A percentile compares a stretch with the other conserved stretches of the same genome.
Conservation (phyloP, 2,797 vertebrate genomes). For the Sebastes ruberrimus region DNA sequence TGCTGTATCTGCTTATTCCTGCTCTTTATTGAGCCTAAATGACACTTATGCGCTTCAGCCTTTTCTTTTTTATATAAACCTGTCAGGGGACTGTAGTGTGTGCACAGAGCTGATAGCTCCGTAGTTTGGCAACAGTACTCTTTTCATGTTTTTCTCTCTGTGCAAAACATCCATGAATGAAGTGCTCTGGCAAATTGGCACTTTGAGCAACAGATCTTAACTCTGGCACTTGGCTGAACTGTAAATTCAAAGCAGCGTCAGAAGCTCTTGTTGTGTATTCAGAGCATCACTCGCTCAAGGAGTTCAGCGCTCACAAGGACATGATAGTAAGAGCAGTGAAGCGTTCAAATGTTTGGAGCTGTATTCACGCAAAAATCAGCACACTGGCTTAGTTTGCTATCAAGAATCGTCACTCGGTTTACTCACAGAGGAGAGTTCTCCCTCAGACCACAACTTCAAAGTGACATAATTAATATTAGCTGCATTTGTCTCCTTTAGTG, state of each 20-base stretch:
- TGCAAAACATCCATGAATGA: not conserved
- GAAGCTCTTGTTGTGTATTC: not conserved
- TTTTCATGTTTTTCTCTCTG: constrained; percentile 1
- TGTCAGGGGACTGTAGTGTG: not conserved
- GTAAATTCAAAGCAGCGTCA: constrained; percentile 13
- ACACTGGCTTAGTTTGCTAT: not conserved
- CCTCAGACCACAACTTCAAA: not conserved
- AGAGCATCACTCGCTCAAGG: not conserved
- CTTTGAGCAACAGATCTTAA: not conserved
- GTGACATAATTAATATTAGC: not conserved
- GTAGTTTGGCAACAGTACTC: not conserved
- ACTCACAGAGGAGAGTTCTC: not conserved
- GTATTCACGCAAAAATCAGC: not conserved
- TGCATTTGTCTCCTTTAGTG: not conserved
- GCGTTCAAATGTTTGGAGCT: not conserved
- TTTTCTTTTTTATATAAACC: not conserved
- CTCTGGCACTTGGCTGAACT: not conserved
- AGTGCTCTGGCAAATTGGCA: not conserved
- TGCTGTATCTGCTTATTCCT: not conserved
- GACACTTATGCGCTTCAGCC: not conserved
- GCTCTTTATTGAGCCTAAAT: not conserved
- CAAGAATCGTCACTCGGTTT: not conserved
- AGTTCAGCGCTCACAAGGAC: not conserved
- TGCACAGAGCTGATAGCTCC: not conserved
- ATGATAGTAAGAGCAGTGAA: not conserved